Evolutionary conservation across 1,140 invertebrate genomes (phyloP), one percentile per base, ranked within the genome.

Genomic region (Diachasmimorpha longicaudata): DNA sequence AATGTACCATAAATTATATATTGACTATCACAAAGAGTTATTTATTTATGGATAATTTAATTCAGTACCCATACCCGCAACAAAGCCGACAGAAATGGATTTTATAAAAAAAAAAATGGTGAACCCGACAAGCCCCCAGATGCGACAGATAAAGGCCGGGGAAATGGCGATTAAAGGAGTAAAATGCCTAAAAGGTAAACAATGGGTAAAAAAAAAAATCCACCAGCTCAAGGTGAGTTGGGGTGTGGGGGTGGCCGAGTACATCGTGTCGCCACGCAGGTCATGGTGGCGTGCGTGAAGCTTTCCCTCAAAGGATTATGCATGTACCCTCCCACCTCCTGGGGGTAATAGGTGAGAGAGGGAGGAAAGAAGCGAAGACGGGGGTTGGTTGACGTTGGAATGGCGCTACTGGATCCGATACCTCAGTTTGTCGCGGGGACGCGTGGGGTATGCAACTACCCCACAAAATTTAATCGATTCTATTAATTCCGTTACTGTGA

Each of bases 381-480:
- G 68, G 70, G 74, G 74, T 70, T 75, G 68, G 25, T 37, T 67
- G 36, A 63, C 21, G 23, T 8, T 63, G 58, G 58, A 84, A 85
- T 84, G 86, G 87, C 87, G 87, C 83, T 85, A 85, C 77, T 76
- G 21, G 21, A 71, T 55, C 48, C 83, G 80, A 79, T 82, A 82
- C 76, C 80, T 77, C 87, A 89, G 88, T 88, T 85, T 82, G 85
- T 87, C 83, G 86, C 85, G 85, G 85, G 84, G 82, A 83, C 84
- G 86, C 81, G 85, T 85, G 83, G 84, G 82, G 79, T 81, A 83
- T 82, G 79, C 81, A 80, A 19, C 69, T 78, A 2, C 6, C 36
- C 63, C 23, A 70, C 39, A 4, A 44, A 42, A 58, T 23, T 13
- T 42, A 71, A 76, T 71, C 67, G 74, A 76, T 76, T 70, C 36